Base-by-base conservation (phyloP, 2,797 vertebrate genomes). In the Euthynnus affinis region DNA sequence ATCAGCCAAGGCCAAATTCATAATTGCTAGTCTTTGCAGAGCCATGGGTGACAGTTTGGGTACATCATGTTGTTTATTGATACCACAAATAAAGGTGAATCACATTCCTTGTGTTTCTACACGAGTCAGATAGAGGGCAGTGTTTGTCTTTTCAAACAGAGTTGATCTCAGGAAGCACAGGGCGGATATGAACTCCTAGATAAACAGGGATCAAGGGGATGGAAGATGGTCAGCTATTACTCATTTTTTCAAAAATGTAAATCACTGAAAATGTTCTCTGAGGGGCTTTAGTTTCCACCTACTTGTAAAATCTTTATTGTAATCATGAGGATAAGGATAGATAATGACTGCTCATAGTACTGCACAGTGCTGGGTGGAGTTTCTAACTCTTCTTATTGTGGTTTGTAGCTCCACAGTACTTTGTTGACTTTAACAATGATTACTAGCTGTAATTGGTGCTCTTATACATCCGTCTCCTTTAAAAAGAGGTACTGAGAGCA, bases 101-200 rank as follows among this genome's bases (percentile, higher is more conserved):
- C 3, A 5, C n/a, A 2, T 14, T 20, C n/a, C 15, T 25, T 89
- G 88, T 53, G 44, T 23, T 93, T 82, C 84, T 76, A 32, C 25
- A 15, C 20, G 49, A 0, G 15, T 23, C 63, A 88, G 84, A 91
- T 86, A 95, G 94, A 92, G 93, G 94, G 94, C 93, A 92, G 88
- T 92, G 87, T 94, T 91, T 87, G 83, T 85, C 92, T 82, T 66
- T 73, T 89, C 66, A 73, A 79, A 37, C 1, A 9, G 27, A 75
- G 61, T 0, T 0, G 40, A 17, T 56, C 29, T 42, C 53, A 37
- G 48, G 29, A 53, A 42, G 18, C 44, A 46, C 53, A 61, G 56
- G 20, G 12, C 17, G 56, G 69, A 65, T 29, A 55, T 29, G 27
- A 65, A 42, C 52, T 4, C 18, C 63, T 6, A 49, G 48, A 74